These are phyloP conservation scores for Parazoanthus atlanticus DNA, from an alignment of 92 coral and sea anemone genomes.

Conservation along the genomic window DNA sequence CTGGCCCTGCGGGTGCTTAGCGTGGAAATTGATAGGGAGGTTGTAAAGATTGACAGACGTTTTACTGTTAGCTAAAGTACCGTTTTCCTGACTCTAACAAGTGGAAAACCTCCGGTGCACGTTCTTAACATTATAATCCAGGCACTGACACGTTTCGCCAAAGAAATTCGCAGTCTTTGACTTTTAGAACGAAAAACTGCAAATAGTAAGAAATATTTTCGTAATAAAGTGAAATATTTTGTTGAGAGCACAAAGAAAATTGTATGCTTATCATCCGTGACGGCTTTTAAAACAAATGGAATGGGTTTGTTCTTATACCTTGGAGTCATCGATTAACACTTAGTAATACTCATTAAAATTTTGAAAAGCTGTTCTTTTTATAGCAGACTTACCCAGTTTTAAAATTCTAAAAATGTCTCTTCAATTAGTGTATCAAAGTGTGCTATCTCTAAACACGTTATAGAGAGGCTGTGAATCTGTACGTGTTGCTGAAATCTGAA, in stretches of 20 bases:
- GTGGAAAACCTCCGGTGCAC: slow-evolving; percentile 2
- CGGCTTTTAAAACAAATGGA: not conserved
- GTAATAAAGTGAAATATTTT: not conserved
- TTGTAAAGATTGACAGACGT: slow-evolving; percentile 11
- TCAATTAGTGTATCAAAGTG: not conserved
- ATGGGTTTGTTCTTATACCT: not conserved
- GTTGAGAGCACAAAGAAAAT: not conserved
- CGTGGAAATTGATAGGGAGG: slow-evolving; percentile 4
- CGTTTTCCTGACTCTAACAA: not conserved
- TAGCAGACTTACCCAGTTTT: not conserved
- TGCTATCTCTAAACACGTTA: not conserved
- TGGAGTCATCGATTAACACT: not conserved
- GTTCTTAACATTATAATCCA: not conserved
- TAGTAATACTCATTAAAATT: not conserved
- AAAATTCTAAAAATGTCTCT: not conserved
- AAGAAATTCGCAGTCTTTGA: not conserved
- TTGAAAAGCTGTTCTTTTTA: slow-evolving; percentile 7
- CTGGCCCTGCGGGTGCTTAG: slow-evolving; percentile 22
- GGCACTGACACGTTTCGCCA: not conserved
- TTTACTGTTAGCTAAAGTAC: slow-evolving; percentile 1
- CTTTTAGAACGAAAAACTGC: not conserved
- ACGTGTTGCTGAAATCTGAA: not conserved
- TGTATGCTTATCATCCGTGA: not conserved
- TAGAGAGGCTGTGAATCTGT: not conserved
- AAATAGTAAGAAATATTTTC: not conserved